A percentile compares a stretch with the other conserved stretches of the same genome.
Evolutionary conservation across 2,888 invertebrate species (phyloP).

Genomic region (Ornithoptera alexandrae): DNA sequence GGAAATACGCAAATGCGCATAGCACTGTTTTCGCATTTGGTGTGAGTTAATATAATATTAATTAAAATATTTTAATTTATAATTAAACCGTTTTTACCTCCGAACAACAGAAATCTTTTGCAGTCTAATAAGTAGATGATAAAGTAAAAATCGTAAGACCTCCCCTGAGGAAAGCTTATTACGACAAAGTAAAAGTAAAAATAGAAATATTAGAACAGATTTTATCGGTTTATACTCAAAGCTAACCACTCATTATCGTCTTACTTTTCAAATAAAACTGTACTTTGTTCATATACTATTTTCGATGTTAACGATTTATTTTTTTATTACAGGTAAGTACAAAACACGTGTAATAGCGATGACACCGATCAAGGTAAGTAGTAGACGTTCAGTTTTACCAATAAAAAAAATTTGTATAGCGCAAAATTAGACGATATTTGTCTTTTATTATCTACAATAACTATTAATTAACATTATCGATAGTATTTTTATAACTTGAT

Average conservation of each 20-base stretch:
- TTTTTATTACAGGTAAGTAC: constrained; percentile 37
- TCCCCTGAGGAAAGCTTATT: too few relatives aligned
- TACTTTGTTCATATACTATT: neutral
- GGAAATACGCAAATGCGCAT: neutral
- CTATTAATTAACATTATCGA: too few relatives aligned
- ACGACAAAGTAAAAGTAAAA: too few relatives aligned
- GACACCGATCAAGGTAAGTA: constrained; percentile 4
- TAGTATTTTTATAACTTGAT: too few relatives aligned
- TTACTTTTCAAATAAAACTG: neutral
- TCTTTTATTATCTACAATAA: too few relatives aligned
- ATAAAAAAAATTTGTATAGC: neutral
- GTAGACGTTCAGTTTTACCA: neutral
- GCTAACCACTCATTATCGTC: too few relatives aligned
- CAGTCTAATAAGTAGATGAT: too few relatives aligned
- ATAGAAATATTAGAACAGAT: too few relatives aligned
- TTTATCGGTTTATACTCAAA: too few relatives aligned
- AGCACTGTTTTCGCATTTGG: neutral
- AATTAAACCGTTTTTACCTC: neutral
- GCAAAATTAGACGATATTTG: too few relatives aligned
- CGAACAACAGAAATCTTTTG: too few relatives aligned
- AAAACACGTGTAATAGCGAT: constrained; percentile 7
- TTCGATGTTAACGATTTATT: constrained; percentile 9
- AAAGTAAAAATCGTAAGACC: too few relatives aligned
- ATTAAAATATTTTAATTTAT: neutral
- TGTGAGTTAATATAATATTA: neutral